phyloP scores from a whole-genome alignment of 2,888 invertebrate genomes.

The Drosophila borealis region DNA sequence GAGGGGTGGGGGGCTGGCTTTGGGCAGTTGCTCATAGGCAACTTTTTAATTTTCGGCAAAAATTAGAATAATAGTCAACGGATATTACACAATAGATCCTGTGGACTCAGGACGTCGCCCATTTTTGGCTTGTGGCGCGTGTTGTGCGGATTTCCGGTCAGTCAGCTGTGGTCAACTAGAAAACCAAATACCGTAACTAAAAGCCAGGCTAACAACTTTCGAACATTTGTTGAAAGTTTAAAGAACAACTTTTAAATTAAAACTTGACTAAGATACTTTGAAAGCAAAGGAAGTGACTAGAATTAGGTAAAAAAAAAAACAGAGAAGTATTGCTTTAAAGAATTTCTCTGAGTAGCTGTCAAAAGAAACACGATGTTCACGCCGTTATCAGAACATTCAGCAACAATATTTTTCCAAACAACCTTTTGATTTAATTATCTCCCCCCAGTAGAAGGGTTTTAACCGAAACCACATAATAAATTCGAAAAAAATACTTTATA shows the following conservation, averaged over 20 bases:
- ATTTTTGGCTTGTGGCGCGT: constrained; percentile 38
- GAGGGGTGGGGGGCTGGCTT: neutral
- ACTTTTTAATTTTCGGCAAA: constrained; percentile 76
- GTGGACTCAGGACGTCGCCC: constrained; percentile 13
- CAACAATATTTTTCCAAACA: neutral
- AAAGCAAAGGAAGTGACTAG: neutral
- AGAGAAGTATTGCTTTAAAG: neutral
- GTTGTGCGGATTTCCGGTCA: constrained; percentile 67
- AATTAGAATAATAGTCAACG: constrained; percentile 78
- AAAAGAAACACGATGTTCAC: neutral
- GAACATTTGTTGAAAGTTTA: neutral
- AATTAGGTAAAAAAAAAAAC: neutral
- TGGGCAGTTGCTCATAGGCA: constrained; percentile 34
- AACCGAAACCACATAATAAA: too few relatives aligned
- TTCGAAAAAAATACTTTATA: too few relatives aligned
- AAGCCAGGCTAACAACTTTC: constrained; percentile 8
- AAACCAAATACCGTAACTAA: constrained; percentile 27
- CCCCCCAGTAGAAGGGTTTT: too few relatives aligned
- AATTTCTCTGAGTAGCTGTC: neutral
- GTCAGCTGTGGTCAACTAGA: constrained; percentile 40
- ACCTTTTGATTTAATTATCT: too few relatives aligned
- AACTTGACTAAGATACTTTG: neutral
- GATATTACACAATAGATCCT: constrained; percentile 68
- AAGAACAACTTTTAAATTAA: constrained; percentile 12
- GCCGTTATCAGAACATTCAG: neutral